Evolutionary conservation across 2,888 invertebrate genomes (phyloP), one percentile per base, ranked within the genome.

Genomic region (Orgyia antiqua): DNA sequence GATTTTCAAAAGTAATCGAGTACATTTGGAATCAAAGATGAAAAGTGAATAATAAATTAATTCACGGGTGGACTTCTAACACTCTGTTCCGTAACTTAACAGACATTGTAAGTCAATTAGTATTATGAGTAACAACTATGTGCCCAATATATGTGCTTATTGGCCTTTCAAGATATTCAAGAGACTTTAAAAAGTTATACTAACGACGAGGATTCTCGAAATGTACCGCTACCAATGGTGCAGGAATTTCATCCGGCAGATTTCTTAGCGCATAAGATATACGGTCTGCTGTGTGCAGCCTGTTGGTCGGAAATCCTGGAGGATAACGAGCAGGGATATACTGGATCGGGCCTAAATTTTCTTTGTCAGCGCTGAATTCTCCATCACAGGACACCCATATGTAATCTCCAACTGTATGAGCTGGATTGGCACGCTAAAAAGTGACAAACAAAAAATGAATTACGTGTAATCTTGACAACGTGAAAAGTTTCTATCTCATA

Each of bases 341-440:
- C 40, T 87, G 78, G 36, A 97, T 88, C 1, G 88, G 82, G 0
- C 92, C 92, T 30, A 95, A 84, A 67, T 91, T 90, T 72, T 96
- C 96, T 65, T 89, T 87, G 68, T 97, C 96, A 0, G 91, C 87
- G 28, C 89, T 86, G 58, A 90, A 90, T 73, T 94, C 93, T 10
- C 97, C 97, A 19, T 90, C 84, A 68, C 97, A 97, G 6, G 92
- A 91, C 10, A 97, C 88, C 92, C 95, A 96, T 19, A 96, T 84
- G 78, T 90, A 89, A 53, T 91, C 86, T 0, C 87, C 87, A 70
- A 82, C 62, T 2, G 66, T 61, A 19, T 71, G 59, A 0, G 75
- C 77, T 6, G 80, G 78, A 1, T 6, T 58, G 61, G 26, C 65
- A 7, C 60, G 61, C 80, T 82, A 51, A 10, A 21, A 18, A n/a